Evolutionary conservation across 2,113 vertebrate genomes (phyloP).

Genomic region (Cichladusa arquata): DNA sequence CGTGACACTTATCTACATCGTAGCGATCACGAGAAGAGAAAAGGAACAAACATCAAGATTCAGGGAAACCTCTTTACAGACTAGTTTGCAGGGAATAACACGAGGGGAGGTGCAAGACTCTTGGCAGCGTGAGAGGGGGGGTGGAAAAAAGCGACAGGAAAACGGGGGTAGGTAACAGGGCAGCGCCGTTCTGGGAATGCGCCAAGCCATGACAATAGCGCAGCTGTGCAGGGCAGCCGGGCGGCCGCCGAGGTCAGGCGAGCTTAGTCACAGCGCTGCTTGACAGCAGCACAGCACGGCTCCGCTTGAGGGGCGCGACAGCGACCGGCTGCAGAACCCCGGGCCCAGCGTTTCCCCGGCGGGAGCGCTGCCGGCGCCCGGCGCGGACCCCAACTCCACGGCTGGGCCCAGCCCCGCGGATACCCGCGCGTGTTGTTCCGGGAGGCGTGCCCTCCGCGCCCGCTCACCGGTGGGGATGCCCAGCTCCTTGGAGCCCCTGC

Average conservation of each 20-base stretch:
- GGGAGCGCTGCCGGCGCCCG: background rate
- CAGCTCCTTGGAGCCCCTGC: no score
- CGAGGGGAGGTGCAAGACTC: accelerated
- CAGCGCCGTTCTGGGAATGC: no score
- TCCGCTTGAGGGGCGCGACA: accelerated
- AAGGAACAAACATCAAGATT: background rate
- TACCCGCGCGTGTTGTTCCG: no score
- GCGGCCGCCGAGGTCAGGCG: background rate
- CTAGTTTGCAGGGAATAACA: accelerated
- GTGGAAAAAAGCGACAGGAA: background rate
- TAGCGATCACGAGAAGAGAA: accelerated
- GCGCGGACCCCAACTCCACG: no score
- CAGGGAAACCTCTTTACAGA: background rate
- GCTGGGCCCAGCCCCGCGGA: no score
- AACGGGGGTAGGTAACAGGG: accelerated
- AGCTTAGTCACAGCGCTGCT: accelerated
- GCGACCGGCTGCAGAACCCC: accelerated
- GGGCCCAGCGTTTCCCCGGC: no score
- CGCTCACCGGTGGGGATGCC: no score
- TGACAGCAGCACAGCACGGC: background rate
- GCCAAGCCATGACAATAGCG: accelerated
- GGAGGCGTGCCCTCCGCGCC: no score
- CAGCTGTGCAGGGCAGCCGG: accelerated
- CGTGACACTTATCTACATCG: accelerated
- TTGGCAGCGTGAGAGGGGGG: accelerated